These are phyloP conservation scores for Spinus olivaceus DNA, from an alignment of 2,797 vertebrate genomes.

Conservation along the genomic window DNA sequence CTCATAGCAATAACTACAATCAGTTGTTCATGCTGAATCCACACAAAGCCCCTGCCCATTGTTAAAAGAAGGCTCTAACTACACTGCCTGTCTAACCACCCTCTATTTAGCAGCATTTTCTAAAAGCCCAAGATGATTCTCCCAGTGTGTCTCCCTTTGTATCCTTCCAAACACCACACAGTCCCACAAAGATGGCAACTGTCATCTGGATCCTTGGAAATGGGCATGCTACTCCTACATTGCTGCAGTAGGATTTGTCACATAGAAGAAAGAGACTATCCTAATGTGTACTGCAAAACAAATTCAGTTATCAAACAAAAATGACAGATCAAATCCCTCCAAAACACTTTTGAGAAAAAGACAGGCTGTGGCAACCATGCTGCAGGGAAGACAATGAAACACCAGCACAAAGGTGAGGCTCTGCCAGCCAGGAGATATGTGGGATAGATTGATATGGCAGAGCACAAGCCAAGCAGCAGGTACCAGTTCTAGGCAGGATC, in stretches of 20 bases:
- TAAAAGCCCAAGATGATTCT: neutral
- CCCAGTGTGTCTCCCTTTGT: neutral
- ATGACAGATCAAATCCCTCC: neutral
- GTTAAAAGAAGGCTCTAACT: neutral
- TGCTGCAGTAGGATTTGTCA: neutral
- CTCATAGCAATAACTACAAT: constrained; percentile 22
- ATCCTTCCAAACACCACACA: neutral
- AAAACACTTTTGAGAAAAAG: neutral
- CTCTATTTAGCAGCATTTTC: neutral
- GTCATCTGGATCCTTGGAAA: neutral
- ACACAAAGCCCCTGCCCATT: neutral
- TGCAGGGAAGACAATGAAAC: neutral
- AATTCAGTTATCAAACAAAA: neutral
- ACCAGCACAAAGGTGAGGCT: neutral
- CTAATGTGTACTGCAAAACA: neutral
- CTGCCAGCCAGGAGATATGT: neutral
- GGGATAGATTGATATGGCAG: neutral
- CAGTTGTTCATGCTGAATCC: neutral
- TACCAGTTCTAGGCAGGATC: neutral
- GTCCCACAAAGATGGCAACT: neutral
- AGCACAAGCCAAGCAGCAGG: neutral
- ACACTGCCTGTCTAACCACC: neutral
- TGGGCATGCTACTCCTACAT: neutral
- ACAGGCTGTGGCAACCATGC: neutral
- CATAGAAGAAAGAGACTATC: neutral